Evolutionary conservation across 1,140 invertebrate genomes (phyloP), one percentile per base, ranked within the genome.

Genomic region (Fopius arisanus): DNA sequence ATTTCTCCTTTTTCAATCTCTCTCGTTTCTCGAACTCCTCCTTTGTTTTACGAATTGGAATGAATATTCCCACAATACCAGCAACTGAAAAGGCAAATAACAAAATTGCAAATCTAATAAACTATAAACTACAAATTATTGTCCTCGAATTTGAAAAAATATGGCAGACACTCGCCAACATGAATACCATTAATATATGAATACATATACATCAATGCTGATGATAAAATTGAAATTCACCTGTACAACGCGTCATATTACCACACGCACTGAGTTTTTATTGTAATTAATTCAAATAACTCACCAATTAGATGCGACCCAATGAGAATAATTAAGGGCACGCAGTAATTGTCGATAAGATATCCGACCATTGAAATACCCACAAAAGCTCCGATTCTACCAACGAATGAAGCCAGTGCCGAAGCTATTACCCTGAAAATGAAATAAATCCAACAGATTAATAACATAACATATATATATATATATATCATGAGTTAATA

Each of bases 271-370:
- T n/a, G n/a, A n/a, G n/a, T n/a, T n/a, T n/a, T 29, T 26, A n/a
- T 54, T 28, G 54, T 48, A 5, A n/a, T 16, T 19, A 29, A 12
- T 37, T 31, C 6, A 19, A 66, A 66, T 66, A 77, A 81, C 80
- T 72, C 78, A 87, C 86, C 67, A 31, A 83, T 78, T 7, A 87
- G 73, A 68, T 86, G 77, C 23, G 75, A 72, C 0, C 83, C 80
- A 68, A 87, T 79, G n/a, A 84, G 66, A 1, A 81, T 43, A 28
- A 88, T 83, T 0, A 85, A 78, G 14, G 81, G 68, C 4, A 78
- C 72, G 66, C 86, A 88, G 66, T 87, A 81, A 10, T 84, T 72
- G 72, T 88, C 86, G 26, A 88, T 84, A 28, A 88, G 79, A 65
- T 83, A 82, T 29, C 86, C 85, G 66, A 87, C 86, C 40, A 85